Conservation (phyloP, 2,113 vertebrate species). For the Todiramphus chloris region DNA sequence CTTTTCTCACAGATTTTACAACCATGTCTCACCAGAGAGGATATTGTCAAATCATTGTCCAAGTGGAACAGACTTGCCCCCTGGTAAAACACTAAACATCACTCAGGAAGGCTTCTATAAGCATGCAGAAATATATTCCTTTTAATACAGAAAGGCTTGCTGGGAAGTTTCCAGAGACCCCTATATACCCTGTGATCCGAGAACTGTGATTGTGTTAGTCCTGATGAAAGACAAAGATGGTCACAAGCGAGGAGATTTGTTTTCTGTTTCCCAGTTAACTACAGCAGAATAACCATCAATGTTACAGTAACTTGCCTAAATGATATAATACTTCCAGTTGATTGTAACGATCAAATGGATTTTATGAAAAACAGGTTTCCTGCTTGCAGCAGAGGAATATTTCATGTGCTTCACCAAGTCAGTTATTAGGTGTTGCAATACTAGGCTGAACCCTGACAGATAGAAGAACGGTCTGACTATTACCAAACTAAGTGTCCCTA, state of each 20-base stretch:
- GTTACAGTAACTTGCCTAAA: not conserved
- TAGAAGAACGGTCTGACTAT: constrained; percentile 12
- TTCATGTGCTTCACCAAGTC: not conserved
- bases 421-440: not conserved
- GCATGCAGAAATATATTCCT: not conserved
- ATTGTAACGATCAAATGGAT: not conserved
- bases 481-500: constrained; percentile 19
- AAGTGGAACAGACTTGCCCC: fast-evolving
- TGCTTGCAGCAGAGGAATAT: not conserved
- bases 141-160: not conserved
- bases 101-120: not conserved
- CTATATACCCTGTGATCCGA: not conserved
- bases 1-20: not conserved
- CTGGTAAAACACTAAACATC: not conserved
- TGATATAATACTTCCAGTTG: not conserved
- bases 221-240: not conserved
- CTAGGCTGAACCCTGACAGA: constrained; percentile 11
- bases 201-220: not conserved
- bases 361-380: constrained; percentile 11
- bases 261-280: not conserved
- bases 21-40: not conserved
- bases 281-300: not conserved
- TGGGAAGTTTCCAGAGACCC: not conserved
- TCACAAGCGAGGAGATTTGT: not conserved
- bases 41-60: not conserved